Base-by-base conservation (phyloP, 2,113 vertebrate genomes). In the Hippocampus guttulatus region DNA sequence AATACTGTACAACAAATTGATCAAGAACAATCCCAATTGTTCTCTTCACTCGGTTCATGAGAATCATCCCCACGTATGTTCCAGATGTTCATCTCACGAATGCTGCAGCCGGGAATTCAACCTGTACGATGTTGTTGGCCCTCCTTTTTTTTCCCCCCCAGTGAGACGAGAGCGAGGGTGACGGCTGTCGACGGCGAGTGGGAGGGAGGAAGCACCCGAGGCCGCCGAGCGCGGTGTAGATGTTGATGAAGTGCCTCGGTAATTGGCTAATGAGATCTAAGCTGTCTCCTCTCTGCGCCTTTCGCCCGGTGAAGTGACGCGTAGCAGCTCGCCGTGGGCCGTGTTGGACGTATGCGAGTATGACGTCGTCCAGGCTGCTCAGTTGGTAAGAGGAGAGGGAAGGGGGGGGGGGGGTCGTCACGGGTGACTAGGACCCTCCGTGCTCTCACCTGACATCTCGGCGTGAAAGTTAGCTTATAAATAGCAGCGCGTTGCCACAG, bases 291-390 rank as follows among this genome's bases (percentile, higher is more conserved):
- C 60, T 71, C 52, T 43, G 51, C 77, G 78, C 65, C 51, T 81
- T 73, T 79, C 83, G 64, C 81, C 84, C 81, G 81, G 80, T 78
- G 84, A 87, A 65, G 73, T 76, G 84, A 83, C 85, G 87, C 77
- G 77, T 88, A 83, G 63, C 75, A 84, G 63, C 76, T 74, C 60
- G 84, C 84, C 64, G 8, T 60, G 67, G 85, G 88, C 81, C 43
- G 10, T 1, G 10, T 43, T 38, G 20, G 18, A 52, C 38, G 20
- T 4, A 9, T 62, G 75, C 71, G 79, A 63, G 70, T 61, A 38
- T 67, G 9, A 5, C 68, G 43, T 10, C 67, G 71, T 45, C 15
- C 63, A 64, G 70, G 80, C 75, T 45, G 70, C 70, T 73, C 61
- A 68, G 74, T 79, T 61, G 74, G 66, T 57, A 70, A 65, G 64